Percentiles rank a stretch among this genome's conserved stretches.
Conservation (phyloP, 92 coral and sea anemone genomes). For the Porites cylindrica region DNA sequence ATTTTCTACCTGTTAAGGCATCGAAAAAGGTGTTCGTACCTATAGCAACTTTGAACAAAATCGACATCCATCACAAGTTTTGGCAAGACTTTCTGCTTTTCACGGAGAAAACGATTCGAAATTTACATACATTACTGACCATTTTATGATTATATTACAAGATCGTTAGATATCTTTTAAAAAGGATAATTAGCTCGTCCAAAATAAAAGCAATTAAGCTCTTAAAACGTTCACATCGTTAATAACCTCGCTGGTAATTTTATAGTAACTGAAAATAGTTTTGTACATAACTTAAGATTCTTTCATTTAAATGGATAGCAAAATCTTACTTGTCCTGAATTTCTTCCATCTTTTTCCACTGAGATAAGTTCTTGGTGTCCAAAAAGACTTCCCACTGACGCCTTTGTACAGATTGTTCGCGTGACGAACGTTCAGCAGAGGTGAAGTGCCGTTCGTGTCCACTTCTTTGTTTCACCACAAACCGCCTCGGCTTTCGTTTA, state of each 20-base stretch:
- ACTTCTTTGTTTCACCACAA: conserved; percentile 7
- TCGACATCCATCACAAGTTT: background rate
- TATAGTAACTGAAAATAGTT: conserved; percentile 13
- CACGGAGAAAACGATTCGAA: background rate
- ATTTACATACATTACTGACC: background rate
- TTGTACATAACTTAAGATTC: conserved; percentile 2
- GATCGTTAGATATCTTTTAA: background rate
- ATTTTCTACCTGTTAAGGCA: too few relatives aligned
- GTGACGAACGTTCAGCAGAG: too few relatives aligned
- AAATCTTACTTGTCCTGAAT: too few relatives aligned
- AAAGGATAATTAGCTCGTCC: background rate
- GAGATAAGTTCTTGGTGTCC: background rate
- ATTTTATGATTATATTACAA: background rate
- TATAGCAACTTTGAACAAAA: background rate
- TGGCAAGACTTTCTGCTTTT: background rate
- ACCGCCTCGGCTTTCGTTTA: conserved; percentile 41
- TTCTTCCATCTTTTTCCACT: conserved; percentile 4
- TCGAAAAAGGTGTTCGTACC: too few relatives aligned
- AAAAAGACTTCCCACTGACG: conserved; percentile 18
- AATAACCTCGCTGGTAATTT: background rate
- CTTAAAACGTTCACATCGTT: background rate
- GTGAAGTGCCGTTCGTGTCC: background rate
- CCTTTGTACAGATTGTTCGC: background rate
- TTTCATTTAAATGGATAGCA: background rate
- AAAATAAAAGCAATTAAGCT: conserved; percentile 12